Evolutionary conservation across 2,797 vertebrate species (phyloP), one percentile per base, ranked within the genome.

Genomic region (Capromys pilorides): DNA sequence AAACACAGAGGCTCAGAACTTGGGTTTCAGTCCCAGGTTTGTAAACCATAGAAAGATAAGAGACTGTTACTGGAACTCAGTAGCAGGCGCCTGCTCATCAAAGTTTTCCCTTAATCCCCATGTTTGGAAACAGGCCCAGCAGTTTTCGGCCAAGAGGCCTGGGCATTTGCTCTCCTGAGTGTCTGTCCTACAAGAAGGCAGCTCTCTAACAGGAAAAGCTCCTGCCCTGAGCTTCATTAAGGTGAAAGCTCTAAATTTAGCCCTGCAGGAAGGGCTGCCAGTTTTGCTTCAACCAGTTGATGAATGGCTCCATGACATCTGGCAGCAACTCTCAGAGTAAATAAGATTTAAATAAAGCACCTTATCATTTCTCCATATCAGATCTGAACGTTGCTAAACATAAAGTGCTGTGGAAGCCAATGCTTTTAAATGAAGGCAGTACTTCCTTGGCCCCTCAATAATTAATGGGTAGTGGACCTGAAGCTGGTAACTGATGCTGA

Each of bases 361-460:
- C 78, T 91, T 69, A 67, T 95, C 96, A 88, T 90, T 66, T 64
- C 31, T 88, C 66, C 86, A 77, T 51, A 67, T 96, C 86, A 92
- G 66, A 97, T 77, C 61, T 96, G 95, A 96, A 88, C 31, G 66
- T 90, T 31, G 59, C 96, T 97, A 97, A 97, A 94, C 79, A 89
- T 49, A 90, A 95, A 86, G 75, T 91, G 94, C 93, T 96, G 51
- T 87, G 86, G 94, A 45, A 96, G 85, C 92, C 78, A 95, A 59
- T 33, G 92, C 88, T 88, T 90, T 96, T 96, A 93, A 96, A 95
- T 77, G 94, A 97, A 96, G 84, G 91, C 92, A 96, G 94, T 83
- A 84, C 82, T 89, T 75, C 86, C 45, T 91, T 93, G 85, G 62
- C 91, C 49, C 96, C 1, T 96, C 91, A 98, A 96, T 97, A 97